Conservation (phyloP, 2,888 invertebrate genomes). For the Schrankia costaestrigalis region DNA sequence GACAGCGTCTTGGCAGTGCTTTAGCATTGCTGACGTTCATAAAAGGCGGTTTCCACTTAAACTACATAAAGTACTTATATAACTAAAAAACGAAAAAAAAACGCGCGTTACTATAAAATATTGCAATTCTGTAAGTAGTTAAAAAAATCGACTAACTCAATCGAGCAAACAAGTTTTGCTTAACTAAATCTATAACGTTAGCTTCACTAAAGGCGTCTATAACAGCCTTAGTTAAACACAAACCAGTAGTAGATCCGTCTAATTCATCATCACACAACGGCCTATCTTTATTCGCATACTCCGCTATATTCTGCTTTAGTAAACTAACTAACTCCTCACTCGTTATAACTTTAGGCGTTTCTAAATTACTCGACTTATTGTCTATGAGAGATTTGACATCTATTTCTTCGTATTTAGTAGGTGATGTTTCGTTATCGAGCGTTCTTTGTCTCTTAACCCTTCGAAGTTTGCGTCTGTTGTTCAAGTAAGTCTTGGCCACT, state of each 20-base stretch:
- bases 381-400: slow-evolving; percentile 54
- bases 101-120: no score
- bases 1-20: no score
- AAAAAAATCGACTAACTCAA: slow-evolving; percentile 45
- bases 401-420: slow-evolving; percentile 34
- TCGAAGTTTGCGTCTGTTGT: slow-evolving; percentile 57
- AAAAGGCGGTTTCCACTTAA: no score
- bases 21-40: no score
- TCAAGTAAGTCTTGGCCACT: slow-evolving; percentile 59
- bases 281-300: slow-evolving; percentile 42
- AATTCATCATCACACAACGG: slow-evolving; percentile 53
- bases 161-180: slow-evolving; percentile 68
- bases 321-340: slow-evolving; percentile 51
- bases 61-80: no score
- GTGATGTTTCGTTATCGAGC: slow-evolving; percentile 43
- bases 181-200: slow-evolving; percentile 79
- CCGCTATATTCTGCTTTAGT: slow-evolving; percentile 55
- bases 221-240: slow-evolving; percentile 71
- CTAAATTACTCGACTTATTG: slow-evolving; percentile 50
- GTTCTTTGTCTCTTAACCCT: slow-evolving; percentile 65
- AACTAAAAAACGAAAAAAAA: no score
- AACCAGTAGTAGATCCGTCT: slow-evolving; percentile 54
- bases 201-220: slow-evolving; percentile 84
- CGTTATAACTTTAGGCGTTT: slow-evolving; percentile 43
- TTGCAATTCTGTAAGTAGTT: no score